phyloP scores from a whole-genome alignment of 2,888 invertebrate species.

The Octodonta nipae region DNA sequence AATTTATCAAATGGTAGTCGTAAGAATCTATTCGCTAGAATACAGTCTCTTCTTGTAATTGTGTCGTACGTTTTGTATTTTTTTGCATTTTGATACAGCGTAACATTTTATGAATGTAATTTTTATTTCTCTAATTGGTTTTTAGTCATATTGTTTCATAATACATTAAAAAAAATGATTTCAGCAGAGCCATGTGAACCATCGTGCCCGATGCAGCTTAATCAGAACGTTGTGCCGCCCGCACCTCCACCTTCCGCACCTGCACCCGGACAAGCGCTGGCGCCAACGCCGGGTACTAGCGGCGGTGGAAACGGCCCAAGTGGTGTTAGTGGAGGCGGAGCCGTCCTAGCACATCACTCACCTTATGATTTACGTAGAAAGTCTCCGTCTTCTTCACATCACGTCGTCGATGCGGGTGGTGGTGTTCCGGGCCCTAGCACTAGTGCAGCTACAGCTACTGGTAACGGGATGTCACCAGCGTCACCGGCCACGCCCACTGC shows the following conservation, averaged over 20 bases:
- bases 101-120: too few relatives aligned
- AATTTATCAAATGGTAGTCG: too few relatives aligned
- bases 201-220: slow-evolving; percentile 47
- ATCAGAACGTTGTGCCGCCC: slow-evolving; percentile 44
- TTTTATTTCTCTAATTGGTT: too few relatives aligned
- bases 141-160: too few relatives aligned
- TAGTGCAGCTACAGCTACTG: slow-evolving; percentile 24
- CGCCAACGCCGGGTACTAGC: slow-evolving; percentile 9
- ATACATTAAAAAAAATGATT: too few relatives aligned
- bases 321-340: slow-evolving; percentile 42
- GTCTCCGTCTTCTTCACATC: slow-evolving; percentile 53
- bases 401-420: slow-evolving; percentile 23
- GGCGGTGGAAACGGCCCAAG: slow-evolving; percentile 25
- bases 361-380: slow-evolving; percentile 83
- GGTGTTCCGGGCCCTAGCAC: slow-evolving; percentile 43
- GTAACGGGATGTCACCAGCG: slow-evolving; percentile 36
- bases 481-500: slow-evolving; percentile 40
- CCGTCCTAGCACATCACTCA: slow-evolving; percentile 55
- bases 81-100: too few relatives aligned
- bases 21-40: too few relatives aligned
- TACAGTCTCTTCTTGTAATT: too few relatives aligned
- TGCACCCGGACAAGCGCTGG: slow-evolving; percentile 19
- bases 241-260: slow-evolving; percentile 31
- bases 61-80: too few relatives aligned
- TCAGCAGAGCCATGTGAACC: slow-evolving; percentile 71